These are phyloP conservation scores for Caenorhabditis drosophilae DNA, from an alignment of 2,888 invertebrate genomes.

Conservation along the genomic window DNA sequence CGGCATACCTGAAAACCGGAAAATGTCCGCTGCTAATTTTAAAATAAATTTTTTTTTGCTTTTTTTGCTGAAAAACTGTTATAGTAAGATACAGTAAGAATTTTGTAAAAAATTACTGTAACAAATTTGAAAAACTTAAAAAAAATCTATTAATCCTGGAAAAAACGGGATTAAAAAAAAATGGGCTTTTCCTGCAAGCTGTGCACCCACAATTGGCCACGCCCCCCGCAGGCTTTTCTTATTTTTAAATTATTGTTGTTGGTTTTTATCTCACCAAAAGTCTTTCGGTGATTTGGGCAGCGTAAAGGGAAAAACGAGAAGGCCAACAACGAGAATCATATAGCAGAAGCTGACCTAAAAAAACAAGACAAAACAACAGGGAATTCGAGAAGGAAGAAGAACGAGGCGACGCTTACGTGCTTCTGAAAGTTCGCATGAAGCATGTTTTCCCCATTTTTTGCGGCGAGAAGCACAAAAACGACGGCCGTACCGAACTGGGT, in stretches of 20 bases:
- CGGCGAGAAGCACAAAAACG: conserved; percentile 62
- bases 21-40: neutral
- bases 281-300: conserved; percentile 65
- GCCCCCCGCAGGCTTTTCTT: no score
- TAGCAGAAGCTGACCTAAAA: conserved; percentile 55
- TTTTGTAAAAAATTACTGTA: no score
- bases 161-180: no score
- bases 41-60: no score
- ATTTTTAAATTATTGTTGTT: no score
- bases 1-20: conserved; percentile 44
- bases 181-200: no score
- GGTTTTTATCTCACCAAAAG: conserved; percentile 62
- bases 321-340: conserved; percentile 56
- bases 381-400: neutral
- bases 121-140: no score
- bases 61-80: no score
- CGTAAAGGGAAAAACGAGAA: conserved; percentile 62
- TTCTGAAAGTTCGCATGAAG: conserved; percentile 44
- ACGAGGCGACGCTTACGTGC: conserved; percentile 42
- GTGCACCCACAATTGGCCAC: no score
- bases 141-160: no score
- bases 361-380: neutral
- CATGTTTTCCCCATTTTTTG: conserved; percentile 62
- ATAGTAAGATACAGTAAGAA: no score
- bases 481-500: conserved; percentile 65